phyloP scores from a whole-genome alignment of 2,113 vertebrate species.

The Athene noctua region DNA sequence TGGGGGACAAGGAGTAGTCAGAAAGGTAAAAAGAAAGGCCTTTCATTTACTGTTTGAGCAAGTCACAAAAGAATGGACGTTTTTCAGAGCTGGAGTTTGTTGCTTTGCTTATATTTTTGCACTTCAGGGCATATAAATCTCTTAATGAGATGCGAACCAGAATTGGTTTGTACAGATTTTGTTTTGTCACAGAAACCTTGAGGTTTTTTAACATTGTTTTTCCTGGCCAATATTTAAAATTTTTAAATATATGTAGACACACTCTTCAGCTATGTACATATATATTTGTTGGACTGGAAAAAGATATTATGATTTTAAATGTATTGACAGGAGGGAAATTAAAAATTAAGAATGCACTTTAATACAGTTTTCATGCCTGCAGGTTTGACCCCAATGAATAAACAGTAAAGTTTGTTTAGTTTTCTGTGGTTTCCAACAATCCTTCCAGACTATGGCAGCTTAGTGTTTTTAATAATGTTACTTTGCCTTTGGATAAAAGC shows the following conservation, averaged over 20 bases:
- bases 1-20: not conserved
- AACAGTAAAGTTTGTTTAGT: not conserved
- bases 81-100: not conserved
- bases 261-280: accelerated
- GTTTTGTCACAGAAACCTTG: not conserved
- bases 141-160: not conserved
- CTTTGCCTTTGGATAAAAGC: constrained; percentile 47
- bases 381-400: not conserved
- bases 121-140: not conserved
- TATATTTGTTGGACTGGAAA: not conserved
- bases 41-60: not conserved
- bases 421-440: constrained; percentile 25
- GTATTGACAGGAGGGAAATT: not conserved
- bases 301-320: not conserved
- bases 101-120: not conserved
- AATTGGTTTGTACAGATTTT: not conserved
- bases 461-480: constrained; percentile 54
- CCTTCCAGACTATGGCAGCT: constrained; percentile 6
- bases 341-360: not conserved
- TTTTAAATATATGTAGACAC: not conserved
- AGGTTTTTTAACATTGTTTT: not conserved
- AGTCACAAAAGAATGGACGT: not conserved
- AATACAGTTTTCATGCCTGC: not conserved
- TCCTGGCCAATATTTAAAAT: not conserved
- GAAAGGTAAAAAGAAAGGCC: not conserved